A percentile compares a stretch with the other conserved stretches of the same genome.
Evolutionary conservation across 2,888 invertebrate genomes (phyloP).

Genomic region (Plutella xylostella): DNA sequence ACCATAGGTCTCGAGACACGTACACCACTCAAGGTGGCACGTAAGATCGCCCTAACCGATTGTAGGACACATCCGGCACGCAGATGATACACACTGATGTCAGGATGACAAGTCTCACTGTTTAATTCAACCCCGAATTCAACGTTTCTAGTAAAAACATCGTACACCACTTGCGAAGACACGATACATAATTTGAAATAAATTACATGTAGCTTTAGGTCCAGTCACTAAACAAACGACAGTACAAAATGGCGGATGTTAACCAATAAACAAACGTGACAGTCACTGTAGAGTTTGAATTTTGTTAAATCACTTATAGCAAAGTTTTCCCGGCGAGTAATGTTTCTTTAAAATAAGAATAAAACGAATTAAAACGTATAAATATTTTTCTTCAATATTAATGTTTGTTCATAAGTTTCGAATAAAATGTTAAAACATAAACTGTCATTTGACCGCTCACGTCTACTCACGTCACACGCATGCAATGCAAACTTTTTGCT

Average conservation of each 20-base stretch:
- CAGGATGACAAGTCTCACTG: constrained; percentile 58
- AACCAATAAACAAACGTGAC: constrained; percentile 69
- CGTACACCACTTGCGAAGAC: constrained; percentile 53
- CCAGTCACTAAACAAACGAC: constrained; percentile 69
- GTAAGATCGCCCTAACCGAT: constrained; percentile 65
- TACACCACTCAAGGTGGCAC: constrained; percentile 74
- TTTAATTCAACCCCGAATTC: constrained; percentile 50
- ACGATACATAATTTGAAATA: constrained; percentile 47
- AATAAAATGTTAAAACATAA: too few species aligned
- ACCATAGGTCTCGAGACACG: constrained; percentile 71
- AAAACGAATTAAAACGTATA: constrained; percentile 56
- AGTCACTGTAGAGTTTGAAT: constrained; percentile 39
- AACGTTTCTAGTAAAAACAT: constrained; percentile 63
- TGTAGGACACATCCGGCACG: constrained; percentile 70
- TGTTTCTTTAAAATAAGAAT: constrained; percentile 40
- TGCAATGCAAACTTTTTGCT: constrained; percentile 10
- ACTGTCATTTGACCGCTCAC: constrained; percentile 62
- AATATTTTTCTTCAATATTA: constrained; percentile 45
- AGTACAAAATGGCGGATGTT: constrained; percentile 70
- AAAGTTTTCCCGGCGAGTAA: constrained; percentile 26
- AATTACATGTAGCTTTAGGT: constrained; percentile 54
- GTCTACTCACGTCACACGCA: constrained; percentile 33
- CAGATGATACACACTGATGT: constrained; percentile 53
- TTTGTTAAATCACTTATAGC: constrained; percentile 33
- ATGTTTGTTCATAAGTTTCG: constrained; percentile 49